A percentile compares a stretch with the other conserved stretches of the same genome.
phyloP scores from a whole-genome alignment of 2,888 invertebrate species.

The Spilosoma lubricipeda region DNA sequence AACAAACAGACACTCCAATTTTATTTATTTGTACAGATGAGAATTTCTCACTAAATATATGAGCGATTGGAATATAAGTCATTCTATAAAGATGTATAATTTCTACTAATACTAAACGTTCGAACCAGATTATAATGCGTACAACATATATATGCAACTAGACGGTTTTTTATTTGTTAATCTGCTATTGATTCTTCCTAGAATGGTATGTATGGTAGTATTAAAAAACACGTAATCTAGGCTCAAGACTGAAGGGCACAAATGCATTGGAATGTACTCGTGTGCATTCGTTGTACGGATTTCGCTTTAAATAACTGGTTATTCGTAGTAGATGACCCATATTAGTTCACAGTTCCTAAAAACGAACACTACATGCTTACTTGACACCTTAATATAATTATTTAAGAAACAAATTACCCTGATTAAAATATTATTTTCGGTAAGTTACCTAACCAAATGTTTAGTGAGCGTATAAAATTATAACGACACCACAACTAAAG shows the following conservation, averaged over 20 bases:
- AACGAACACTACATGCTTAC: neutral
- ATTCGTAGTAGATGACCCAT: neutral
- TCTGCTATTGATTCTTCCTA: neutral
- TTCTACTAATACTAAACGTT: neutral
- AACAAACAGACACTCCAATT: too few species aligned
- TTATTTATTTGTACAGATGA: too few species aligned
- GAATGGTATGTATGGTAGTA: too few species aligned
- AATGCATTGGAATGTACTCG: too few species aligned
- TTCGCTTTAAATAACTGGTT: neutral
- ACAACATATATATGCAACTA: too few species aligned
- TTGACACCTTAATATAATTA: neutral
- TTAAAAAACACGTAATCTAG: too few species aligned
- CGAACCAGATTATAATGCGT: too few species aligned
- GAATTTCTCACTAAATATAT: neutral
- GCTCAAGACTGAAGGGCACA: too few species aligned
- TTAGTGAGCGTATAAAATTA: constrained; percentile 29
- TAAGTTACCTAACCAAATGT: neutral
- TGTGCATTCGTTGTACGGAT: neutral
- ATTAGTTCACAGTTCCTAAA: neutral
- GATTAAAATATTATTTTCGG: neutral
- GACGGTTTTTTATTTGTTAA: neutral
- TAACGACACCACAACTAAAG: constrained; percentile 39
- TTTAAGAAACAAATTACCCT: neutral
- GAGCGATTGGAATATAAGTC: neutral
- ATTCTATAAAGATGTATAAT: neutral